Conservation (phyloP, 2,888 invertebrate genomes). For the Apeira syringaria region DNA sequence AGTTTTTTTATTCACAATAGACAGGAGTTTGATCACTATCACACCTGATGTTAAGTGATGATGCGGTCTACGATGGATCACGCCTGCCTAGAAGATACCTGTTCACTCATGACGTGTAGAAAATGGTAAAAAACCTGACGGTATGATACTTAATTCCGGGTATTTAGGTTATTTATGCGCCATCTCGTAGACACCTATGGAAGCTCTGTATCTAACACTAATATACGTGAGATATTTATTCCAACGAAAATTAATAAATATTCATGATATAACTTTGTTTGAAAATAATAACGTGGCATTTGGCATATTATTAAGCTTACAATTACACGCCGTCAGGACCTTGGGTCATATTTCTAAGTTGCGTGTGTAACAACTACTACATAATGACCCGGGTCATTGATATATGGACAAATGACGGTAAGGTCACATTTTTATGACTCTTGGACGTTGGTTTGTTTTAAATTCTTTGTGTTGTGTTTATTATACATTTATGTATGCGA, state of each 20-base stretch:
- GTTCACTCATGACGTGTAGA: too few relatives aligned
- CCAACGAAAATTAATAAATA: background rate
- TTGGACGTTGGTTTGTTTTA: constrained; percentile 17
- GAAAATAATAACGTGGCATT: background rate
- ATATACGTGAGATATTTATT: background rate
- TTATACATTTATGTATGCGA: too few relatives aligned
- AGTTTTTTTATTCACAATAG: too few relatives aligned
- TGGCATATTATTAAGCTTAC: constrained; percentile 19
- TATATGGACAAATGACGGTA: constrained; percentile 28
- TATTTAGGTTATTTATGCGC: too few relatives aligned
- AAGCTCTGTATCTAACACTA: too few relatives aligned
- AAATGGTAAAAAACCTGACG: too few relatives aligned
- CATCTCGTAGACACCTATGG: too few relatives aligned
- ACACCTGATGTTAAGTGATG: too few relatives aligned
- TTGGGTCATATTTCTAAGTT: constrained; percentile 37
- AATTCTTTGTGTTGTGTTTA: constrained; percentile 5
- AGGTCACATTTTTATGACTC: constrained; percentile 26
- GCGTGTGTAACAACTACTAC: constrained; percentile 35
- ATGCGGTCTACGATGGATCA: too few relatives aligned
- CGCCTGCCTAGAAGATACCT: too few relatives aligned
- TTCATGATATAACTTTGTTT: constrained; percentile 1
- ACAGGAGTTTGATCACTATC: too few relatives aligned
- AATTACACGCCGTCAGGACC: constrained; percentile 31
- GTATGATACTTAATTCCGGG: too few relatives aligned
- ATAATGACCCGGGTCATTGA: constrained; percentile 28